These are phyloP conservation scores for Bombyx mori DNA, from an alignment of 1,140 invertebrate species.

Conservation along the genomic window DNA sequence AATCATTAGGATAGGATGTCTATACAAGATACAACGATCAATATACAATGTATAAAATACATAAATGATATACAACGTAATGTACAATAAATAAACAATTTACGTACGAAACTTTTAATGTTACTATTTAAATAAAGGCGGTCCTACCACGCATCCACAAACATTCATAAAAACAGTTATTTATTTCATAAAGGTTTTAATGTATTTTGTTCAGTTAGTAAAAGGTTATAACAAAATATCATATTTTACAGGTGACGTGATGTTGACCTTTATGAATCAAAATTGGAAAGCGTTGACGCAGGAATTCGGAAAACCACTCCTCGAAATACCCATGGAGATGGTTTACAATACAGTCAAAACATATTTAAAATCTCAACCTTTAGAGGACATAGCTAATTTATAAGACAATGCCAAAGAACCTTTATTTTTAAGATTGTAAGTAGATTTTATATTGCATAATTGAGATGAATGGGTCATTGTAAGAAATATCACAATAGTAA, in stretches of 20 bases:
- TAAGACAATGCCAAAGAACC: constrained; percentile 1
- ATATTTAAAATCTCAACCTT: constrained; percentile 20
- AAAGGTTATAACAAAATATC: background rate
- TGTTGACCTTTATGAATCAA: constrained; percentile 30
- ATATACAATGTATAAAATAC: too few relatives aligned
- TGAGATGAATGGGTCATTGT: background rate
- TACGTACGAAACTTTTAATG: too few relatives aligned
- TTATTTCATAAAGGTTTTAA: too few relatives aligned
- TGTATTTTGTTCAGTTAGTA: too few relatives aligned
- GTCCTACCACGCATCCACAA: too few relatives aligned
- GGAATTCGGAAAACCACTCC: constrained; percentile 20
- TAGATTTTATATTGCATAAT: background rate
- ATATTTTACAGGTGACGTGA: constrained; percentile 28
- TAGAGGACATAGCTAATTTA: constrained; percentile 18
- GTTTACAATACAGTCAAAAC: constrained; percentile 20
- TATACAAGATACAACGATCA: too few relatives aligned
- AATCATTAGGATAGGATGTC: too few relatives aligned
- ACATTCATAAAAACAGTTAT: too few relatives aligned
- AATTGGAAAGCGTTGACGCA: constrained; percentile 27
- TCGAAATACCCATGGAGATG: constrained; percentile 15
- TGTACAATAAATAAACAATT: too few relatives aligned
- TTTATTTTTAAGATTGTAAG: background rate
- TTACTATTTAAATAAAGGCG: too few relatives aligned
- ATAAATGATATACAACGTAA: too few relatives aligned
- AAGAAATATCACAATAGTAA: background rate